Conservation (phyloP, 1,140 invertebrate species). For the Acromyrmex charruanus region DNA sequence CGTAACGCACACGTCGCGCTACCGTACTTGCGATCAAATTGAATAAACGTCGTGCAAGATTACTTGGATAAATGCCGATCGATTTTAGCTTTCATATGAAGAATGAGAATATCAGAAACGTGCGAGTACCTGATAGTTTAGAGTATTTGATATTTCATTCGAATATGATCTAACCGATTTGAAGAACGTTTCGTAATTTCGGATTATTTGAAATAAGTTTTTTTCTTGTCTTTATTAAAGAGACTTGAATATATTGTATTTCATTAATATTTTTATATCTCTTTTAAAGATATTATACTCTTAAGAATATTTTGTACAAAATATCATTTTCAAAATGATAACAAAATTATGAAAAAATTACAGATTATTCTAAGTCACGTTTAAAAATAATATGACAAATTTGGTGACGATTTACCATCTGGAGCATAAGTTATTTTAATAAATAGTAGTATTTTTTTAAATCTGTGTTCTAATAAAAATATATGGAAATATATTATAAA, state of each 20-base stretch:
- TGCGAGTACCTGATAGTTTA: constrained; percentile 18
- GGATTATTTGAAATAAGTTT: not conserved
- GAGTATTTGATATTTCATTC: constrained; percentile 36
- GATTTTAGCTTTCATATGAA: constrained; percentile 35
- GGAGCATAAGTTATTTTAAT: too few species aligned
- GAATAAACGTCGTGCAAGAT: constrained; percentile 69
- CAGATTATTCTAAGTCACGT: too few species aligned
- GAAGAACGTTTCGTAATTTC: not conserved
- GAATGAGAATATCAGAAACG: constrained; percentile 43
- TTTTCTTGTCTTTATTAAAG: not conserved
- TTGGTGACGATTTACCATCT: too few species aligned
- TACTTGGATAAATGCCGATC: constrained; percentile 48
- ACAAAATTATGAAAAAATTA: too few species aligned
- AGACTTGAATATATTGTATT: not conserved
- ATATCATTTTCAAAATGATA: too few species aligned
- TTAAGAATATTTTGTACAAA: too few species aligned
- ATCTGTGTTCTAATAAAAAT: too few species aligned
- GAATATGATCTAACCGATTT: not conserved
- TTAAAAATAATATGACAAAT: too few species aligned
- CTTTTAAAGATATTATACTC: not conserved
- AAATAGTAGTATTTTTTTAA: too few species aligned
- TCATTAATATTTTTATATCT: not conserved
- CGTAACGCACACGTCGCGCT: constrained; percentile 67
- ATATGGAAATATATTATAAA: too few species aligned
- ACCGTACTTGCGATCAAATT: constrained; percentile 68